phyloP scores from a whole-genome alignment of 1,140 invertebrate species.

The Mizuhopecten yessoensis region DNA sequence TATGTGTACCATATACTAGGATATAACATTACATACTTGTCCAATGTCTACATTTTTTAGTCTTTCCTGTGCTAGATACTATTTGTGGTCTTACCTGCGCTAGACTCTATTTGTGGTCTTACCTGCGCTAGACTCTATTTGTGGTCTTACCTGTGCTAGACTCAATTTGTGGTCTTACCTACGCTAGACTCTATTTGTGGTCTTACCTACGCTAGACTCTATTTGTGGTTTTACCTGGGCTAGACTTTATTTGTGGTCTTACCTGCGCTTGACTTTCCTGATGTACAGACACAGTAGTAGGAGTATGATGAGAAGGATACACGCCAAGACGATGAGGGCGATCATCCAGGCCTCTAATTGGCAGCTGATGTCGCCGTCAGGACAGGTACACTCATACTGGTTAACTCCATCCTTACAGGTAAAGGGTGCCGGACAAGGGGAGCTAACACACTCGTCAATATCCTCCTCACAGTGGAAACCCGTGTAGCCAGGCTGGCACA shows the following conservation, averaged over 20 bases:
- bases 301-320: conserved; percentile 53
- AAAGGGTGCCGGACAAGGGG: conserved; percentile 88
- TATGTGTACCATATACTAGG: too few relatives aligned
- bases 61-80: too few relatives aligned
- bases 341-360: conserved; percentile 66
- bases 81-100: too few relatives aligned
- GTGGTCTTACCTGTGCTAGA: not conserved
- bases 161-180: not conserved
- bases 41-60: too few relatives aligned
- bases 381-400: conserved; percentile 63
- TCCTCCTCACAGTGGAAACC: conserved; percentile 92
- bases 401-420: conserved; percentile 60
- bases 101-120: too few relatives aligned
- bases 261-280: conserved; percentile 59
- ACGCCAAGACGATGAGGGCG: conserved; percentile 55
- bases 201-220: not conserved
- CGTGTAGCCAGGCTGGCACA: conserved; percentile 93
- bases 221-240: not conserved
- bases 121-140: too few relatives aligned
- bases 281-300: conserved; percentile 48
- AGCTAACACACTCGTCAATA: conserved; percentile 89
- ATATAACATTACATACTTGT: too few relatives aligned
- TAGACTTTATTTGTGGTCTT: not conserved
- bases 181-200: not conserved
- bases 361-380: conserved; percentile 59